Base-by-base conservation (phyloP, 2,888 invertebrate genomes). In the Xestobium rufovillosum region DNA sequence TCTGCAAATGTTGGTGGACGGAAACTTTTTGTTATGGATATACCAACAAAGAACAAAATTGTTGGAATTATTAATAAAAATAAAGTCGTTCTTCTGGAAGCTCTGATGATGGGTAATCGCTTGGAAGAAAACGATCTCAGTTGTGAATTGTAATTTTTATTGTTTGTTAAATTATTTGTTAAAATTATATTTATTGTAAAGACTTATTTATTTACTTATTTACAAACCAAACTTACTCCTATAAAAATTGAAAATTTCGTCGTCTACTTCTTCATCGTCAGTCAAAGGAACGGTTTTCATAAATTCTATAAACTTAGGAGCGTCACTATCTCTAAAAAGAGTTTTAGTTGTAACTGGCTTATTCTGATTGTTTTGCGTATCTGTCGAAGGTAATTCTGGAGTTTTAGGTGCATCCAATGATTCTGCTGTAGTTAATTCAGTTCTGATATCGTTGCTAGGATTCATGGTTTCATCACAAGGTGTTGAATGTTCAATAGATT, bases 171-270 rank as follows among this genome's bases (percentile, higher is more conserved):
- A 19, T 19, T 19, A 19, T 19, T 19, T n/a, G n/a, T 19, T 19
- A 6, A 6, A 19, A n/a, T 6, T 19, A 19, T n/a, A n/a, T n/a
- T n/a, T n/a, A n/a, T n/a, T n/a, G n/a, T 8, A 19, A 19, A 19
- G 23, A 8, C 23, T n/a, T 19, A 19, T n/a, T 19, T 19, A n/a
- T 19, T 19, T n/a, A n/a, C 23, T 6, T n/a, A 8, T 29, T 36
- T 38, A 26, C 36, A 28, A 34, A 36, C 33, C 33, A 41, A 59
- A 57, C 43, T 59, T 60, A 26, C 49, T 50, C 53, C 64, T 57
- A 59, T 67, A 68, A 55, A 68, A 71, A 25, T 64, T 65, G 37
- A 66, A 57, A 34, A 72, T 71, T 57, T 72, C 71, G 37, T 65
- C 64, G 48, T 71, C 71, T 10, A 70, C 63, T 42, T 67, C 68